These are phyloP conservation scores for Lycaena phlaeas DNA, from an alignment of 2,888 invertebrate species.

Conservation along the genomic window DNA sequence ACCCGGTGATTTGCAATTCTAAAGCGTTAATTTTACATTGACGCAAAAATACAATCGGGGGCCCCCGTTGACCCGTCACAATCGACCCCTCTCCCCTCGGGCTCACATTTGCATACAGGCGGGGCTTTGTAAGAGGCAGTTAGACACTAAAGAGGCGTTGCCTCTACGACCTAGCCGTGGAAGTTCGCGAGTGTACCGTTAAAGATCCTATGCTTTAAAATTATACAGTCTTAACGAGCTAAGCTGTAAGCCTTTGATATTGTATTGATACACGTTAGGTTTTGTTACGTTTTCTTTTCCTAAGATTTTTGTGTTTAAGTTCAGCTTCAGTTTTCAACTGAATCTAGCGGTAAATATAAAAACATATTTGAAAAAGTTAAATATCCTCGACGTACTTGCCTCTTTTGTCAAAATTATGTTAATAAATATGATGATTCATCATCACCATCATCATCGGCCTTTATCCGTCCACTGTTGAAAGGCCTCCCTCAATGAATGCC, in stretches of 20 bases:
- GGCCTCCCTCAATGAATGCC: no score
- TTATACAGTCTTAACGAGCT: slow-evolving; percentile 7
- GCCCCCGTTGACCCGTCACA: slow-evolving; percentile 26
- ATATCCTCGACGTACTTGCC: no score
- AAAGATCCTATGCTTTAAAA: slow-evolving; percentile 13
- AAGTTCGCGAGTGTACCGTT: slow-evolving; percentile 7
- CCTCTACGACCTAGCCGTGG: slow-evolving; percentile 6
- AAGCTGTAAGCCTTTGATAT: not conserved
- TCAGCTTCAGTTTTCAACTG: no score
- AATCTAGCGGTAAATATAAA: no score
- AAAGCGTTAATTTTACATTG: slow-evolving; percentile 69
- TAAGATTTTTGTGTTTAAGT: not conserved
- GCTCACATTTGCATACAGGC: slow-evolving; percentile 63
- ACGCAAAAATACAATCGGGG: slow-evolving; percentile 54
- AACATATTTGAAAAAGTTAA: no score
- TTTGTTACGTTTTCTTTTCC: not conserved
- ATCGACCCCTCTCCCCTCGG: slow-evolving; percentile 27
- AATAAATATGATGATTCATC: no score
- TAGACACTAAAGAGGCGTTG: slow-evolving; percentile 46
- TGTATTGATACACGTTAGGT: slow-evolving; percentile 7
- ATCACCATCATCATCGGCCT: no score
- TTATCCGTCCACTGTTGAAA: no score
- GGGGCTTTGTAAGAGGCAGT: slow-evolving; percentile 38
- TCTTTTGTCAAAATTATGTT: no score
- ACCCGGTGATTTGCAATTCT: slow-evolving; percentile 66